Evolutionary conservation across 2,797 vertebrate species (phyloP), one percentile per base, ranked within the genome.

Genomic region (Schizopygopsis pylzovi): DNA sequence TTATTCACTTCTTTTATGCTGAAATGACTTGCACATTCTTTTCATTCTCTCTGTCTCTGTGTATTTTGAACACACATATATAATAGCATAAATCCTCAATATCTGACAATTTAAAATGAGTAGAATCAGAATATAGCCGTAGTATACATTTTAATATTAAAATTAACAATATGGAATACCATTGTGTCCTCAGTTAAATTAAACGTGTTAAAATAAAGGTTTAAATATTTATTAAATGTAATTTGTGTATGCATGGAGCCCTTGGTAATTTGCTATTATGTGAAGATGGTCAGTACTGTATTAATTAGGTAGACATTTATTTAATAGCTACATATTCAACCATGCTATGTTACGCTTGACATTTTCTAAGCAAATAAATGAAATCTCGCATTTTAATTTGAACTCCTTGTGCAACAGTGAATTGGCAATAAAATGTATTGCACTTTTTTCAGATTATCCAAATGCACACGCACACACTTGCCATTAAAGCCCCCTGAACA

Each of bases 1-100:
- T 61, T 79, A 79, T 79, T 79, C 41, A 47, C 37, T 20, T 83
- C 18, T 82, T 56, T 59, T 59, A 39, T 73, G 67, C 39, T 63
- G 25, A 37, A 47, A 39, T 45, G 22, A 68, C 43, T 67, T 45
- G 75, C 6, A 37, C 4, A 49, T 43, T 49, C 1, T 47, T 33
- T 70, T 70, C 41, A 20, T 56, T 68, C 7, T 82, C 25, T 28
- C n/a, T 61, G 41, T 79, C 43, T 65, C 43, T 63, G 4, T 12
- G 10, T 11, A 39, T 79, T 28, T 41, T 33, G 33, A 71, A 54
- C 25, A 52, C 8, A 18, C 20, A 52, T 49, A 39, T n/a, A 56
- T 18, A 70, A 56, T 54, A 25, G 33, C 22, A 54, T 56, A 56
- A 25, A 59, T 82, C 33, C 67, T 72, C 15, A 43, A n/a, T 18